Evolutionary conservation across 2,113 vertebrate species (phyloP), one percentile per base, ranked within the genome.

Genomic region (Ctenomys sociabilis): DNA sequence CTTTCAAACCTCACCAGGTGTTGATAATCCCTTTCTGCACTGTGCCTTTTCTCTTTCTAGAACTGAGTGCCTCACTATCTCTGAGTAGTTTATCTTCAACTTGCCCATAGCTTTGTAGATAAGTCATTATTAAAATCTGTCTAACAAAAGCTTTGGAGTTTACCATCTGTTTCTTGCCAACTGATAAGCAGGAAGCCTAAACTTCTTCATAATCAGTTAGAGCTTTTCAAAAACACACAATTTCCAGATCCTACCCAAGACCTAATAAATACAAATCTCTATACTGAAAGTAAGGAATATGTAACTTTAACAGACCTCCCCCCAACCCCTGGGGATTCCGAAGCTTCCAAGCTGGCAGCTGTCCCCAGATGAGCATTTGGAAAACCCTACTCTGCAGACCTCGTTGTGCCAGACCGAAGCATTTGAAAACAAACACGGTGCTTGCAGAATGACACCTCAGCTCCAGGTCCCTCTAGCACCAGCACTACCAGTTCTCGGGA

Each of bases 191-290:
- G 14, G 19, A 7, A 73, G 7, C 40, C 64, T 30, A 70, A 49
- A 64, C 68, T 85, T 80, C 94, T 57, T 93, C 19, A 32, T 4
- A 89, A 91, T 68, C 57, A 68, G 17, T 59, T 73, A 35, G 12
- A 84, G n/a, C 22, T 68, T 72, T 57, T 45, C 6, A 63, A 82
- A 85, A 96, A 85, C 21, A 66, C 0, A 43, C 24, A 83, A 49
- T 91, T 80, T 82, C 28, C 77, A 70, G n/a, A 90, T 43, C 54
- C 83, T 92, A 78, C n/a, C n/a, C 30, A 73, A 95, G 52, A 85
- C 35, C 26, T 85, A 68, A 43, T 37, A 54, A 88, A 77, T 85
- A 78, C 93, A 75, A 66, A 86, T 68, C 43, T 80, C 75, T 43
- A n/a, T 43, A 13, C 10, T 30, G 40, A 52, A 59, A 59, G 83